Evolutionary conservation across 2,888 invertebrate species (phyloP), one percentile per base, ranked within the genome.

Genomic region (Geophilus truncorum): DNA sequence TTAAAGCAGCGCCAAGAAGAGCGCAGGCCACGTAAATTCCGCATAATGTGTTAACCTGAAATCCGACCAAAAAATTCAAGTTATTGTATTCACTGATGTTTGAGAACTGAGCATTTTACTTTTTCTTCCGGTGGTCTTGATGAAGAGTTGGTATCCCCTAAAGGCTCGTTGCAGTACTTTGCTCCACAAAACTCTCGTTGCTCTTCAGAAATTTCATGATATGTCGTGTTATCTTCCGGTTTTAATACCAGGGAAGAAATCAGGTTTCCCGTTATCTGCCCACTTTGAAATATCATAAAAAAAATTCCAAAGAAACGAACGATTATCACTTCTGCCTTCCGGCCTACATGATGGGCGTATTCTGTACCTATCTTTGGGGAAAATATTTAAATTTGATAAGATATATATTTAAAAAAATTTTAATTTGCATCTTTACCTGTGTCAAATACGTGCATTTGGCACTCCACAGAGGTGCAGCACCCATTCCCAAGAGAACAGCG

Each of bases 291-390:
- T 83, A 97, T 94, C 85, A 97, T 92, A 90, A 98, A 98, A 92
- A 98, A 98, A 91, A 97, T 94, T 75, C 98, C 98, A 88, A 98
- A 98, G 91, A 98, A 98, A 85, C 96, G 89, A 81, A 97, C 97
- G 84, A 98, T 95, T 84, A 97, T 95, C 23, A 95, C 95, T 87
- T 96, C 95, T 80, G 94, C 92, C 32, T 86, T 84, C 85, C 81
- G 81, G 9, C 86, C 86, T 28, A 85, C 25, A 51, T 79, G 28
- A 23, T 51, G 30, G 5, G 81, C 36, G 21, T 75, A 81, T 15
- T 81, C 77, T 7, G 25, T 5, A 5, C 80, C 79, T 79, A 79
- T 79, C 77, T 70, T 25, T 70, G 15, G n/a, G n/a, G n/a, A n/a
- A n/a, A n/a, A n/a, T n/a, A n/a, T n/a, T n/a, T n/a, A n/a, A n/a